Evolutionary conservation across 1,140 invertebrate species (phyloP).

Genomic region (Aricia agestis): DNA sequence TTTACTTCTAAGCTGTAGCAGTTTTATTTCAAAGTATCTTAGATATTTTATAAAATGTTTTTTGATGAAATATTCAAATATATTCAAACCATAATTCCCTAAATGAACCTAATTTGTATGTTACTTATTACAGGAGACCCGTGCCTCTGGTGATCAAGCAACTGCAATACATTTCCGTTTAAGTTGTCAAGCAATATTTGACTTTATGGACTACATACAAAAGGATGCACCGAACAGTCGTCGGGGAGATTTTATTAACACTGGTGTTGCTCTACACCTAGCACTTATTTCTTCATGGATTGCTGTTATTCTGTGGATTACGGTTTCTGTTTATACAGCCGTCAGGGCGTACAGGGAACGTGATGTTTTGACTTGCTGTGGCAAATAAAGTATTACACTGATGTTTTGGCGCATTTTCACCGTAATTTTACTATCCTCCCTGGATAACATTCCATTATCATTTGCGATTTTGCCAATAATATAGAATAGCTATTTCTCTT

Average conservation of each 20-base stretch:
- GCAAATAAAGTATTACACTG: slow-evolving; percentile 43
- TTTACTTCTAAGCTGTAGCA: too few relatives aligned
- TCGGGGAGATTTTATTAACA: slow-evolving; percentile 79
- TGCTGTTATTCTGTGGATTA: slow-evolving; percentile 76
- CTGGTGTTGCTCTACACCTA: slow-evolving; percentile 78
- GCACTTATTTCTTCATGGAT: slow-evolving; percentile 78
- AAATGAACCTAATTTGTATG: not conserved
- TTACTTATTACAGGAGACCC: slow-evolving; percentile 65
- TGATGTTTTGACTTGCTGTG: slow-evolving; percentile 66
- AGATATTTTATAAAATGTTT: too few relatives aligned
- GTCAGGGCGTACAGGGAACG: slow-evolving; percentile 73
- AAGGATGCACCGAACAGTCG: slow-evolving; percentile 77
- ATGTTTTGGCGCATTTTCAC: not conserved
- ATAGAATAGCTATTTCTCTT: too few relatives aligned
- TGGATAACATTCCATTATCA: too few relatives aligned
- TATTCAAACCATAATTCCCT: too few relatives aligned
- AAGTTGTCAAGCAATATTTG: slow-evolving; percentile 80
- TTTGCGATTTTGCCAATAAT: too few relatives aligned
- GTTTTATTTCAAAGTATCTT: too few relatives aligned
- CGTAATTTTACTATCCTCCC: too few relatives aligned
- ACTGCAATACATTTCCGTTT: slow-evolving; percentile 80
- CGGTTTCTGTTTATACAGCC: slow-evolving; percentile 73
- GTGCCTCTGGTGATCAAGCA: slow-evolving; percentile 77
- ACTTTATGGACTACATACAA: slow-evolving; percentile 86
- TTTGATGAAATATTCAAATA: too few relatives aligned